phyloP scores from a whole-genome alignment of 2,113 vertebrate species.

The Conger conger region DNA sequence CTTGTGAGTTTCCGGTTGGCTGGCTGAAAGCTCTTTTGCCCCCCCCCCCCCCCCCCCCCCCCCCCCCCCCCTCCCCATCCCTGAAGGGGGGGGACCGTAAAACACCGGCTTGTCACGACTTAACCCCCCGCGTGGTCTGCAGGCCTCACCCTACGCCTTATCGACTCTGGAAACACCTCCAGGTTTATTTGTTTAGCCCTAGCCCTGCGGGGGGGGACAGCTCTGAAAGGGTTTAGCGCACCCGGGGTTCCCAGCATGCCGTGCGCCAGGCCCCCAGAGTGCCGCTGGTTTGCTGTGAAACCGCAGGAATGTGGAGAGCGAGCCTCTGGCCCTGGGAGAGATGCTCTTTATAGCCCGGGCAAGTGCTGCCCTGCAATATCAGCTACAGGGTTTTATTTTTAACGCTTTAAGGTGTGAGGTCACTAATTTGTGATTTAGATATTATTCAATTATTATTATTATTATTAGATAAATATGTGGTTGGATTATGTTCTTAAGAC shows the following conservation, averaged over 20 bases:
- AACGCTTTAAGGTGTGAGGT: no score
- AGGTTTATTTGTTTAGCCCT: not conserved
- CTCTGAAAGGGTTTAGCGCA: not conserved
- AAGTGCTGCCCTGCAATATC: no score
- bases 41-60: no score
- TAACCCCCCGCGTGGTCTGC: not conserved
- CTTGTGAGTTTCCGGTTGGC: not conserved
- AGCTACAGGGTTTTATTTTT: no score
- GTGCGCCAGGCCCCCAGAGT: not conserved
- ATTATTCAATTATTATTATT: no score
- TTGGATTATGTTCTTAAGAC: no score
- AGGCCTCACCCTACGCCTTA: not conserved
- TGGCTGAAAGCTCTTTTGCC: no score
- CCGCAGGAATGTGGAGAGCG: not conserved
- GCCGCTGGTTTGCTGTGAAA: not conserved
- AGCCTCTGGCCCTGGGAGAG: no score
- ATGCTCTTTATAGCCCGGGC: no score
- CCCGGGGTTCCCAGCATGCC: not conserved
- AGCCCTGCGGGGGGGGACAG: not conserved
- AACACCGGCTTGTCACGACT: not conserved
- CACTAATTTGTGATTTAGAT: no score
- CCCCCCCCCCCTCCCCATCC: not conserved
- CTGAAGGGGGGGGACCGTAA: not conserved
- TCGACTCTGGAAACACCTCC: not conserved
- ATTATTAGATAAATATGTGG: no score